Evolutionary conservation across 1,140 invertebrate species (phyloP), one percentile per base, ranked within the genome.

Genomic region (Eriocheir sinensis): DNA sequence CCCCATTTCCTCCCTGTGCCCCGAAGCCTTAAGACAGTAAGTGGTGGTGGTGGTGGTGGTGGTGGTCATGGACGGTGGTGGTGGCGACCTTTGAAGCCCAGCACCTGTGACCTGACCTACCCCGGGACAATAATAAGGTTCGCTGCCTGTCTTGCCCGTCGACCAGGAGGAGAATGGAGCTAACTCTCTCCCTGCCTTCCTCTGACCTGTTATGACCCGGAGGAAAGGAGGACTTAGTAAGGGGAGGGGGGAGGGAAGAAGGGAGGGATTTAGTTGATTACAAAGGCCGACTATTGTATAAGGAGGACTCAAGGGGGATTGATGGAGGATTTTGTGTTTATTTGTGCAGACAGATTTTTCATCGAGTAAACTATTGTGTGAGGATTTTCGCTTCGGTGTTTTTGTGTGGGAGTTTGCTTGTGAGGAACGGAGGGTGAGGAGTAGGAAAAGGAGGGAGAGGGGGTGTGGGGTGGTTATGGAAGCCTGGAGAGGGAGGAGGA

Each of bases 321-420:
- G 1, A 4, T 4, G 12, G 60, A 21, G 21, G 60, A 72, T 72
- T 72, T 72, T 2, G 60, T 72, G 60, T 72, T 72, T 72, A 72
- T 72, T 72, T 86, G 40, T 36, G 83, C 83, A 86, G 36, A 86
- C 9, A 34, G 32, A 86, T 86, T 86, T 86, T 36, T 86, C 40
- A 86, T 40, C 36, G 83, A 41, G 36, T 86, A 86, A 41, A 41
- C 83, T 15, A n/a, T 86, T 38, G 83, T 72, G 27, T 72, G 60
- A 72, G 60, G 60, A 72, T 72, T 72, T 72, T n/a, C 12, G 27
- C 60, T 72, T 2, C n/a, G 60, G 27, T 72, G 60, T 21, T 72
- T 72, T 72, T 72, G 60, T 72, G 60, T 21, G 12, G 60, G 60
- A 72, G 60, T 72, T 72, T 72, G 60, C 48, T 53, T n/a, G 60